Conservation (phyloP, 2,113 vertebrate species). For the Romanogobio albipinnatus region DNA sequence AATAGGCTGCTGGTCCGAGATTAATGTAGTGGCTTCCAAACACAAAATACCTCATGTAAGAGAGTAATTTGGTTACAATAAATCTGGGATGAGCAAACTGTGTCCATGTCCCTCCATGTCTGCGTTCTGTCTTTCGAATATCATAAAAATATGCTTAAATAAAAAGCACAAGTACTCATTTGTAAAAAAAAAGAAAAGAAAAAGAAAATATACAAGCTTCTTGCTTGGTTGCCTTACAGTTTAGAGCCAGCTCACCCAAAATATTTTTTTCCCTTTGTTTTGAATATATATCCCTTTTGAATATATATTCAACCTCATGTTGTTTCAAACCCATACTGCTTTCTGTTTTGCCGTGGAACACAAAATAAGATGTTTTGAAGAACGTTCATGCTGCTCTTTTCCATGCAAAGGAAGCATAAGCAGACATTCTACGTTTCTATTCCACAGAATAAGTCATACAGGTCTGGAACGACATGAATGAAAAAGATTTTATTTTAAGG, state of each 20-base stretch:
- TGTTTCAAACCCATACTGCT: neutral
- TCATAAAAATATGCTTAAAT: neutral
- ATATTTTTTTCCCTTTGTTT: neutral
- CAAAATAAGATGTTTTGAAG: neutral
- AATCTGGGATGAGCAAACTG: slow-evolving; percentile 6
- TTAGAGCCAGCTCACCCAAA: neutral
- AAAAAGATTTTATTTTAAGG: neutral
- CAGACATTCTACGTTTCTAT: neutral
- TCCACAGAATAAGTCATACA: neutral
- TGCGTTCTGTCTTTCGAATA: neutral
- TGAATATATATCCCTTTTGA: neutral
- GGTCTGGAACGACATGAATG: neutral
- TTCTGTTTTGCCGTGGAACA: neutral
- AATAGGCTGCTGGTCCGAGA: slow-evolving; percentile 25
- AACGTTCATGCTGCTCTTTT: neutral
- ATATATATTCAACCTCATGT: neutral
- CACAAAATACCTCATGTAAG: slow-evolving; percentile 2
- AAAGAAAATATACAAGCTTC: neutral
- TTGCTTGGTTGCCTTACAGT: neutral
- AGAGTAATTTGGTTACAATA: slow-evolving; percentile 20
- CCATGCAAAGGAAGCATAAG: neutral
- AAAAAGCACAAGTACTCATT: neutral
- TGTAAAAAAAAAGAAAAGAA: neutral
- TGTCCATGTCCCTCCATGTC: neutral
- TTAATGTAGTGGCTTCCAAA: slow-evolving; percentile 15